Evolutionary conservation across 2,888 invertebrate species (phyloP), one percentile per base, ranked within the genome.

Genomic region (Caradrina kadenii): DNA sequence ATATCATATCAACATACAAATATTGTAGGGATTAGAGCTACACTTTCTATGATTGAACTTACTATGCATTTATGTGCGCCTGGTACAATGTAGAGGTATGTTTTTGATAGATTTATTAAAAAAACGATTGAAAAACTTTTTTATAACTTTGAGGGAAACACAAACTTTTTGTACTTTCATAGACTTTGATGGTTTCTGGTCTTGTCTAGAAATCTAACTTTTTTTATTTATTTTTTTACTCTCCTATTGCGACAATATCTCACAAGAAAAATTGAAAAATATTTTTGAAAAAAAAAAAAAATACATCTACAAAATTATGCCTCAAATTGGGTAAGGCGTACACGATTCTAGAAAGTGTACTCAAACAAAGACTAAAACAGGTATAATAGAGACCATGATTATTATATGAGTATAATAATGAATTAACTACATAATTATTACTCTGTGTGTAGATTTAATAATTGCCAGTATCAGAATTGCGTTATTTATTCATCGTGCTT

Each of bases 351-450:
- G 83, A 81, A 85, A 77, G 78, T 79, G 82, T 76, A 61, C 83
- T 76, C 72, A 76, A 71, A 83, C 82, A 86, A 82, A 83, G 85
- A 90, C 89, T 89, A 83, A 90, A 86, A 90, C 91, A 93, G 92
- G 92, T 91, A 90, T 90, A 91, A 88, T 88, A 86, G 90, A 92
- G 93, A 93, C 93, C 93, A 94, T 82, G 82, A 86, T 87, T 86
- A 87, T 86, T 86, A 86, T 85, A 87, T 87, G 83, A 86, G 84
- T 86, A 76, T 87, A 80, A 64, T 73, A 73, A 75, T 72, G 49
- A 82, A 63, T 84, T 84, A 84, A 84, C 81, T 84, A 85, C 84
- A 86, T 88, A 88, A 75, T 76, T 61, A 80, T 90, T 84, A 88
- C 83, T 88, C 86, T 86, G 89, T 92, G 91, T 92, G 88, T 93